phyloP scores from a whole-genome alignment of 2,113 vertebrate species.

The Gymnogyps californianus region DNA sequence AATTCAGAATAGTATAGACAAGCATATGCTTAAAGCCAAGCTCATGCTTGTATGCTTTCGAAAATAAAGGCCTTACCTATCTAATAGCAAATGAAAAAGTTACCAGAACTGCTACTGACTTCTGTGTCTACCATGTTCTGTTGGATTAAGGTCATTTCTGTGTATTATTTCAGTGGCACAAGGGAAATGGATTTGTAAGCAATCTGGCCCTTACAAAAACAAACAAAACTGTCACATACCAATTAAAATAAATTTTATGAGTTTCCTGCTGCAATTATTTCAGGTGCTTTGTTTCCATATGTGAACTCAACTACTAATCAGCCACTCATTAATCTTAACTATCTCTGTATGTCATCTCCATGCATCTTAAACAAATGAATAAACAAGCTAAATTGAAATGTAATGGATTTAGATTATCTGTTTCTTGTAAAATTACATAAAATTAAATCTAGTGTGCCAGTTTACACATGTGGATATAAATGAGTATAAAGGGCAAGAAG shows the following conservation, averaged over 20 bases:
- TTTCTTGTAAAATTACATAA: slow-evolving; percentile 17
- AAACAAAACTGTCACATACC: not conserved
- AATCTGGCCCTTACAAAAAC: not conserved
- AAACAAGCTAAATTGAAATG: slow-evolving; percentile 49
- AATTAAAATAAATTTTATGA: slow-evolving; percentile 14
- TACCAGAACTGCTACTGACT: not conserved
- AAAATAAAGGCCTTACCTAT: not conserved
- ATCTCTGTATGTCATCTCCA: slow-evolving; percentile 22
- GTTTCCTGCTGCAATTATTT: slow-evolving; percentile 47
- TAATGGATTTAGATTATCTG: not conserved
- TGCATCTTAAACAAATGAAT: slow-evolving; percentile 43
- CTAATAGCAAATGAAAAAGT: not conserved
- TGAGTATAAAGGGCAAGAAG: not conserved
- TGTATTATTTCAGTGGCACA: not conserved
- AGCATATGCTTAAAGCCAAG: not conserved
- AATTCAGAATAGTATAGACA: not conserved
- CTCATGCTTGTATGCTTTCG: not conserved
- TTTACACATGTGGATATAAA: not conserved
- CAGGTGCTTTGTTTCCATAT: slow-evolving; percentile 47
- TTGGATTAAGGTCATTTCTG: not conserved
- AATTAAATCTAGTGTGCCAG: not conserved
- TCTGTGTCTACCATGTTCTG: not conserved
- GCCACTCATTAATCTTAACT: slow-evolving; percentile 56
- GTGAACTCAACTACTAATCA: not conserved
- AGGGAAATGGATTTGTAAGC: not conserved